phyloP scores from a whole-genome alignment of 2,113 vertebrate species.

The Leucosticte australis region DNA sequence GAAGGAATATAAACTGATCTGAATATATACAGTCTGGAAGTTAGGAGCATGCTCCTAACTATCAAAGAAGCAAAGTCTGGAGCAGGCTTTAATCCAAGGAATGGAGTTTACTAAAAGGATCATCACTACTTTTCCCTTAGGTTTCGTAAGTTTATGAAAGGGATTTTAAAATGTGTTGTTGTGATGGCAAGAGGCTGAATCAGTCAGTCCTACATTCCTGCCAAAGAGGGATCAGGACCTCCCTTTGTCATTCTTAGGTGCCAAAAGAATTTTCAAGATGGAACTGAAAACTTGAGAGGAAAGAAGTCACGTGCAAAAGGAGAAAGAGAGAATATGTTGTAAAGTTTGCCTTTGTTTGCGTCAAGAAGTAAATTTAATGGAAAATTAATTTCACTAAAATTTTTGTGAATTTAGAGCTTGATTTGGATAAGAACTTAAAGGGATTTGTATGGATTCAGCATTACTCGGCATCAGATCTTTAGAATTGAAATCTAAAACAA shows the following conservation, averaged over 20 bases:
- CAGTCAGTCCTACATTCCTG: not conserved
- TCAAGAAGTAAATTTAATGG: not conserved
- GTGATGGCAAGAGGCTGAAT: not conserved
- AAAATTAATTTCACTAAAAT: not conserved
- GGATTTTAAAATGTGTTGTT: conserved; percentile 45
- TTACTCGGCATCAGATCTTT: not conserved
- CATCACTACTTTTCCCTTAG: not conserved
- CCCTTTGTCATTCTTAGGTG: not conserved
- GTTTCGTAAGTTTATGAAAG: conserved; percentile 18
- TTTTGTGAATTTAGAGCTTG: not conserved
- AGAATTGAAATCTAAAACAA: not conserved
- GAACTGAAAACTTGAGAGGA: not conserved
- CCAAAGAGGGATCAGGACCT: conserved; percentile 22
- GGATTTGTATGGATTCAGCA: not conserved
- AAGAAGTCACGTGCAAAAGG: not conserved
- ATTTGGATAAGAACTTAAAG: not conserved
- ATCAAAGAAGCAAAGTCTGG: not conserved
- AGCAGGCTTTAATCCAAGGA: not conserved
- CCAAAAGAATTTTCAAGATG: conserved; percentile 13
- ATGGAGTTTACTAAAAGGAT: not conserved
- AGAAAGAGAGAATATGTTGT: not conserved
- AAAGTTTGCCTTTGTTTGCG: not conserved
- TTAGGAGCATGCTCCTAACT: not conserved
- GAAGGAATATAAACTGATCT: not conserved
- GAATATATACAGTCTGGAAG: not conserved